Evolutionary conservation across 2,888 invertebrate species (phyloP).

Genomic region (Mythimna lalbum): DNA sequence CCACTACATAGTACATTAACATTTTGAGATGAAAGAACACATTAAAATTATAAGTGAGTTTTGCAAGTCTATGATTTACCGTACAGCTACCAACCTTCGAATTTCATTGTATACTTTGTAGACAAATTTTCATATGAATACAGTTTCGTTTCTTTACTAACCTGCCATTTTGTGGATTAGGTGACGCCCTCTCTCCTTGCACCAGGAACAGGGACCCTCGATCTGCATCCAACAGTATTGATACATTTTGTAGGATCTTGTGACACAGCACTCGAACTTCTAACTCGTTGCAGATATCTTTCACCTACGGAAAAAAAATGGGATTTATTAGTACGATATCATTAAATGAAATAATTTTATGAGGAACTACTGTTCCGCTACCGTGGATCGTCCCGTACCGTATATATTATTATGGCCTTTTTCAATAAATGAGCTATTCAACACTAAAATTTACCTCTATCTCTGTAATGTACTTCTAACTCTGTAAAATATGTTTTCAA

Average conservation of each 20-base stretch:
- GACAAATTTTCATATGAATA: not conserved
- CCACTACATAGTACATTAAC: slow-evolving; percentile 7
- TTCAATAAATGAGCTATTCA: too few relatives aligned
- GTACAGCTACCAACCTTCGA: too few relatives aligned
- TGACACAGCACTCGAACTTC: slow-evolving; percentile 98
- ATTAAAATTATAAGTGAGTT: not conserved
- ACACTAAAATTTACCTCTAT: too few relatives aligned
- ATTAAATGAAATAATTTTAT: not conserved
- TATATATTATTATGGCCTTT: too few relatives aligned
- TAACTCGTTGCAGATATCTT: slow-evolving; percentile 98
- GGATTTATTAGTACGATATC: not conserved
- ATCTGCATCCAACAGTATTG: slow-evolving; percentile 97
- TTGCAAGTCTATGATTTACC: not conserved
- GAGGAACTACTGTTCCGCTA: too few relatives aligned
- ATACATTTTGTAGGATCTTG: slow-evolving; percentile 98
- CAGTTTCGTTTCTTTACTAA: slow-evolving; percentile 60
- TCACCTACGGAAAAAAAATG: slow-evolving; percentile 91
- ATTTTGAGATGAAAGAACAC: not conserved
- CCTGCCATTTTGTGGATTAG: slow-evolving; percentile 87
- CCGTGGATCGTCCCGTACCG: too few relatives aligned
- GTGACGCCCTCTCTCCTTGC: slow-evolving; percentile 90
- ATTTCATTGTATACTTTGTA: not conserved
- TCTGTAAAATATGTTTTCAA: too few relatives aligned
- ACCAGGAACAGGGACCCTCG: slow-evolving; percentile 98
- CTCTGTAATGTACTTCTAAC: too few relatives aligned